A percentile compares a stretch with the other conserved stretches of the same genome.
Evolutionary conservation across 2,113 vertebrate species (phyloP).

Genomic region (Pelecanus crispus): DNA sequence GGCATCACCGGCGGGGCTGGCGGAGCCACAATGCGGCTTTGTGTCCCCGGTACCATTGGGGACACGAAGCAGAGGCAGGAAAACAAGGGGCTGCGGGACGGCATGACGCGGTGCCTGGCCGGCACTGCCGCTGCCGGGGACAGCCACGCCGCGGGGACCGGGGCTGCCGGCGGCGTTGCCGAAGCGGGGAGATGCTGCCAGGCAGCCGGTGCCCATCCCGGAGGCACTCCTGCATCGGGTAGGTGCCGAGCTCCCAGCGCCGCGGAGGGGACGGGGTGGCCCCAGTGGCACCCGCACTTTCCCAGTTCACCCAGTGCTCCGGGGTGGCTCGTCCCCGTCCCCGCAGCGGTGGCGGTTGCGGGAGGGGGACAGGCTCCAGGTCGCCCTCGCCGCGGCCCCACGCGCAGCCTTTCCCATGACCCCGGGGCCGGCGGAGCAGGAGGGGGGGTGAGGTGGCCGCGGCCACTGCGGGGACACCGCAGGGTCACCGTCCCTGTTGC

Average conservation of each 20-base stretch:
- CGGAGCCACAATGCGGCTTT: constrained; percentile 50
- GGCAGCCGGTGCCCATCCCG: constrained; percentile 70
- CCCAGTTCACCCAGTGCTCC: neutral
- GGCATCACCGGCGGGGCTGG: neutral
- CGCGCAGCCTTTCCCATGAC: neutral
- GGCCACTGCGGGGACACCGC: neutral
- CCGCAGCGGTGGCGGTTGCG: neutral
- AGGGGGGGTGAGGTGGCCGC: neutral
- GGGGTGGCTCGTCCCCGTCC: neutral
- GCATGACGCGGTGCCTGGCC: neutral
- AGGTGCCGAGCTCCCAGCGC: neutral
- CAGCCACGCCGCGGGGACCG: neutral
- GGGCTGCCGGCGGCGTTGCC: neutral
- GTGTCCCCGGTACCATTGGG: constrained; percentile 63
- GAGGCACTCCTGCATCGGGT: constrained; percentile 81
- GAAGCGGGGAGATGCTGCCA: constrained; percentile 63
- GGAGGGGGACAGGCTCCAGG: neutral
- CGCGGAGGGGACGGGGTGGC: fast-evolving
- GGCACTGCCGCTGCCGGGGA: neutral
- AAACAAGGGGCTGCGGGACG: constrained; percentile 5
- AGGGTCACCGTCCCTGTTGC: neutral
- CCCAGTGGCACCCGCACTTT: fast-evolving
- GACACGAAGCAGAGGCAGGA: neutral
- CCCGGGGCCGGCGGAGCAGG: neutral
- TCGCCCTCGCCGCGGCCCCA: neutral